A percentile compares a stretch with the other conserved stretches of the same genome.
Conservation (phyloP, 2,888 invertebrate species). For the Sceliomorpha sp. region DNA sequence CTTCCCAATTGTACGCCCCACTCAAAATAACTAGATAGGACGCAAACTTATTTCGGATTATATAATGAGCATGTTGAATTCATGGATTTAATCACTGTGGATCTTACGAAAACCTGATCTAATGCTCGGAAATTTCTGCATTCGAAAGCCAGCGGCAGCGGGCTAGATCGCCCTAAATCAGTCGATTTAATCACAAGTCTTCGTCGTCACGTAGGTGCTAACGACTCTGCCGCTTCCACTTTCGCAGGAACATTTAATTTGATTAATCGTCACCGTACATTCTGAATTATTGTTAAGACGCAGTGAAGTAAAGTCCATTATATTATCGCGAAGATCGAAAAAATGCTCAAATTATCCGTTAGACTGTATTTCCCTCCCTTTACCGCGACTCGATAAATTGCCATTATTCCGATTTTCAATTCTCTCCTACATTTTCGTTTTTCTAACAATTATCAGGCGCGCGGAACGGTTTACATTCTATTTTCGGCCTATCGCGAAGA, state of each 20-base stretch:
- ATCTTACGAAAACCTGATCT: conserved; percentile 14
- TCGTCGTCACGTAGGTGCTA: conserved; percentile 39
- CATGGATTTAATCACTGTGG: conserved; percentile 6
- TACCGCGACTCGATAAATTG: not conserved
- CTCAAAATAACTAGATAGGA: conserved; percentile 1
- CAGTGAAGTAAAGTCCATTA: conserved; percentile 21
- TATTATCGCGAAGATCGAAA: not conserved
- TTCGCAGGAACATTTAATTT: conserved; percentile 30
- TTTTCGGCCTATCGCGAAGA: not conserved
- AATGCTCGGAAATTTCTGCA: conserved; percentile 1
- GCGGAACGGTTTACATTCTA: no score
- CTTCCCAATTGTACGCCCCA: no score
- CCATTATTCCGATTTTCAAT: not conserved
- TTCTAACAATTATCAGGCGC: no score
- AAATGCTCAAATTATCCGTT: conserved; percentile 7
- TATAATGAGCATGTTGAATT: conserved; percentile 35
- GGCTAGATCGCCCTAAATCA: conserved; percentile 33
- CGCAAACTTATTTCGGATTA: conserved; percentile 3
- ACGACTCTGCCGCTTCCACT: conserved; percentile 37
- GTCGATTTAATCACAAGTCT: conserved; percentile 38
- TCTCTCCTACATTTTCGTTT: not conserved
- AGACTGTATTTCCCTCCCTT: no score
- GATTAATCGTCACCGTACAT: conserved; percentile 26
- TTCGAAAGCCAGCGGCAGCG: not conserved
- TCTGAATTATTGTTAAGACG: conserved; percentile 35